Evolutionary conservation across 2,113 vertebrate genomes (phyloP), one percentile per base, ranked within the genome.

Genomic region (Coptodon rendalli): DNA sequence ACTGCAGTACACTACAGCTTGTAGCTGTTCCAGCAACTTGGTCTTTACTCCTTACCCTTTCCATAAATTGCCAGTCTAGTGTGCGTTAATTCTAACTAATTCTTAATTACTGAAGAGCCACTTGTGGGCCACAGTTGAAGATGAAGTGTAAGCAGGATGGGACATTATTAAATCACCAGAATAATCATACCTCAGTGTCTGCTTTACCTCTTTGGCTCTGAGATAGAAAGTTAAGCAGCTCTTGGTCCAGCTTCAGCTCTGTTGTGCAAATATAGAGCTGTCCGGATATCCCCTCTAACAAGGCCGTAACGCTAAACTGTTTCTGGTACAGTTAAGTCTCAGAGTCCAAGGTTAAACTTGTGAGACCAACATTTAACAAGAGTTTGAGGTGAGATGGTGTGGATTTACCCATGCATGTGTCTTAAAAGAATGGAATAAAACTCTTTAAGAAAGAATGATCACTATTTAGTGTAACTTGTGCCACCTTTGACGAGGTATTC

Each of bases 41-140:
- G 7, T 61, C 61, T 73, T 57, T 14, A 43, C 36, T 56, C 17
- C 22, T 29, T 22, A 12, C 3, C 1, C 10, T 4, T 79, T 85
- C 92, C 89, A 89, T 89, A 90, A 80, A 94, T 84, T 90, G 91
- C 16, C 40, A 16, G 14, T 82, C 22, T 43, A 71, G 40, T 86
- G 40, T 73, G 8, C 22, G 34, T 81, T 61, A 86, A 86, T 82
- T 36, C 31, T 63, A 61, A 48, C 61, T 3, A 82, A 19, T 8
- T 59, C 13, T 83, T 50, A 81, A 24, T 86, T 24, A 82, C 5
- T 12, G 9, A 22, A 53, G 16, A 83, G 81, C 48, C 34, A 5
- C 81, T 66, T 61, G 43, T 45, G 43, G 71, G 71, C 81, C 76
- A 81, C 29, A 68, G 13, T 19, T 57, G 53, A 88, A 12, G n/a